Percentiles rank a stretch among this genome's conserved stretches.
Evolutionary conservation across 2,797 vertebrate species (phyloP).

Genomic region (Enteromius argenteus): DNA sequence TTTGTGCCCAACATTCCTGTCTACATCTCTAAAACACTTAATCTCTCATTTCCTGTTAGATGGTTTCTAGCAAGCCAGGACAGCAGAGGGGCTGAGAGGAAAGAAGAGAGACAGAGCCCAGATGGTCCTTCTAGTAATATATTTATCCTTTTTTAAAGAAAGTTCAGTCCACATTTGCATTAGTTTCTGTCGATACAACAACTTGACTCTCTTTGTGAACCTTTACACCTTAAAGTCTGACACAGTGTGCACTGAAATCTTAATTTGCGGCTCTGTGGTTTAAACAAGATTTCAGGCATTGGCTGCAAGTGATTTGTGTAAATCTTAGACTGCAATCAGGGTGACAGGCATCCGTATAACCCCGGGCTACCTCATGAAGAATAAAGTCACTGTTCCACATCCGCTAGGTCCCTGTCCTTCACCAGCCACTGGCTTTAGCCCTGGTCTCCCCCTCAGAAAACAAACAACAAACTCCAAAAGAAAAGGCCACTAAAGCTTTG

Average conservation of each 20-base stretch:
- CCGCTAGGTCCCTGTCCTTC: conserved; percentile 55
- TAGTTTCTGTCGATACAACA: not conserved
- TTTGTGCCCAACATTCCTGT: not conserved
- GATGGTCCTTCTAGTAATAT: conserved; percentile 23
- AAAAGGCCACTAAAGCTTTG: conserved; percentile 62
- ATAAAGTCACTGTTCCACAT: conserved; percentile 67
- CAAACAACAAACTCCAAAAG: conserved; percentile 61
- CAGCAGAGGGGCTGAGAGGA: conserved; percentile 3
- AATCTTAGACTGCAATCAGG: conserved; percentile 72
- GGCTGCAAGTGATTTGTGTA: conserved; percentile 68
- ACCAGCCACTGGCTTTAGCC: conserved; percentile 57
- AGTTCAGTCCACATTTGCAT: conserved; percentile 43
- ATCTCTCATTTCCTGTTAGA: conserved; percentile 97
- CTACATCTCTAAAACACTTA: conserved; percentile 85
- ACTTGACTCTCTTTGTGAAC: conserved; percentile 41
- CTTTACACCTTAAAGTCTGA: conserved; percentile 46
- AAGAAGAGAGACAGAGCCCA: not conserved
- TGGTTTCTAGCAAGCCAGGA: conserved; percentile 87
- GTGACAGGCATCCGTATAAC: conserved; percentile 65
- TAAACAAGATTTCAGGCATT: conserved; percentile 59
- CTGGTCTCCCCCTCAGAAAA: conserved; percentile 54
- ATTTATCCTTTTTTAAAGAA: conserved; percentile 39
- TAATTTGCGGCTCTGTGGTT: conserved; percentile 69
- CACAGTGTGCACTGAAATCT: conserved; percentile 56
- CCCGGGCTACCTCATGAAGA: conserved; percentile 62